Conservation (phyloP, 2,888 invertebrate genomes). For the Meloe dianella region DNA sequence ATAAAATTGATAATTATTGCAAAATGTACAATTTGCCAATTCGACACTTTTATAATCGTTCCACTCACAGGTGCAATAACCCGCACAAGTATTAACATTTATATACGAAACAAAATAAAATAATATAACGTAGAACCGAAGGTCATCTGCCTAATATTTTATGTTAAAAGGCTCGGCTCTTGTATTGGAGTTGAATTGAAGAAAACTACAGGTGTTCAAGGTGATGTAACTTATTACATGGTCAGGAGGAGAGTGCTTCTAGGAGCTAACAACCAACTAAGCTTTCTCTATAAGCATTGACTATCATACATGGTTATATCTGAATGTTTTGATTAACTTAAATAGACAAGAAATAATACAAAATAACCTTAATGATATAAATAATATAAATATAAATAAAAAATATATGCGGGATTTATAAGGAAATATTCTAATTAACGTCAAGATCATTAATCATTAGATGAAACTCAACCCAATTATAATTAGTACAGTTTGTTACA, state of each 20-base stretch:
- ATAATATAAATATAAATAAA: too few relatives aligned
- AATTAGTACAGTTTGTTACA: background rate
- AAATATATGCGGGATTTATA: slow-evolving; percentile 30
- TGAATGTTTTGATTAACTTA: background rate
- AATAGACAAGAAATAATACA: background rate
- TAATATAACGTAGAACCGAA: background rate
- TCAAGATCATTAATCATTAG: slow-evolving; percentile 28
- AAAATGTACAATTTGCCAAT: background rate
- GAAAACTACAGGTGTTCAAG: slow-evolving; percentile 7
- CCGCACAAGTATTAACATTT: background rate
- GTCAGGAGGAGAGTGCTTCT: background rate
- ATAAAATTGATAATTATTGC: background rate
- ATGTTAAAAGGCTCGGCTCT: slow-evolving; percentile 1
- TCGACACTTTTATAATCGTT: background rate
- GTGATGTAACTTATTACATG: background rate
- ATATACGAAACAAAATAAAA: background rate
- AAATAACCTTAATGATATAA: too few relatives aligned
- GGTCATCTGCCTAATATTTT: slow-evolving; percentile 3
- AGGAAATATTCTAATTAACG: slow-evolving; percentile 30
- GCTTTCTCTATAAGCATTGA: background rate
- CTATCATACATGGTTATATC: background rate
- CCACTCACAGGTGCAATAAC: background rate
- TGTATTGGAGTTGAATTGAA: background rate
- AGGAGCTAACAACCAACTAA: slow-evolving; percentile 1
- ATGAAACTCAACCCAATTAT: slow-evolving; percentile 9